These are phyloP conservation scores for Drosophila kikkawai DNA, from an alignment of 1,140 invertebrate species.

Conservation along the genomic window DNA sequence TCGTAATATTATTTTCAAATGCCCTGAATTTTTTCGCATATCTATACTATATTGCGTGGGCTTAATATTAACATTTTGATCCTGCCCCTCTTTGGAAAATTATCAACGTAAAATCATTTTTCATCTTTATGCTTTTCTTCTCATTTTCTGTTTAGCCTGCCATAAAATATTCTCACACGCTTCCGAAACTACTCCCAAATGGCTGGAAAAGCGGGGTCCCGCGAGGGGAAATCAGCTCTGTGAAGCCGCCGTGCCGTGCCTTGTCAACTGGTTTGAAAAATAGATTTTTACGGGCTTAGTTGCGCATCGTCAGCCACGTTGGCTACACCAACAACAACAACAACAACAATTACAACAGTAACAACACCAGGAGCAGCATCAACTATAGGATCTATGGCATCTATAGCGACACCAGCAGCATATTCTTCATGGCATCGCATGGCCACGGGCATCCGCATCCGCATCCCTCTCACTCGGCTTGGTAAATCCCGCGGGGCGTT, in stretches of 20 bases:
- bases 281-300: slow-evolving; percentile 83
- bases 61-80: slow-evolving; percentile 37
- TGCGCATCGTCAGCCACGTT: slow-evolving; percentile 80
- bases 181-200: slow-evolving; percentile 53
- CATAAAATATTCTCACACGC: slow-evolving; percentile 55
- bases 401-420: slow-evolving; percentile 41
- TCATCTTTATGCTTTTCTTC: slow-evolving; percentile 29
- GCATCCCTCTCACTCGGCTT: slow-evolving; percentile 15
- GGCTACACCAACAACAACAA: slow-evolving; percentile 13
- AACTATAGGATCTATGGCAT: slow-evolving; percentile 45
- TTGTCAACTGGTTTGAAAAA: slow-evolving; percentile 83
- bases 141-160: slow-evolving; percentile 40
- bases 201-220: slow-evolving; percentile 28
- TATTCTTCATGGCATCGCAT: slow-evolving; percentile 46
- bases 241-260: slow-evolving; percentile 45
- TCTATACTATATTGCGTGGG: slow-evolving; percentile 7
- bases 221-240: slow-evolving; percentile 34
- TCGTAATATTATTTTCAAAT: neutral
- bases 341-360: neutral
- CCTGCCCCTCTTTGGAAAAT: slow-evolving; percentile 22
- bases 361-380: neutral
- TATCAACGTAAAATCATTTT: slow-evolving; percentile 46
- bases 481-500: slow-evolving; percentile 77
- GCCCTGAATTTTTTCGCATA: neutral
- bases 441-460: slow-evolving; percentile 30